Conservation (phyloP, 2,113 vertebrate species). For the Phainopepla nitens region DNA sequence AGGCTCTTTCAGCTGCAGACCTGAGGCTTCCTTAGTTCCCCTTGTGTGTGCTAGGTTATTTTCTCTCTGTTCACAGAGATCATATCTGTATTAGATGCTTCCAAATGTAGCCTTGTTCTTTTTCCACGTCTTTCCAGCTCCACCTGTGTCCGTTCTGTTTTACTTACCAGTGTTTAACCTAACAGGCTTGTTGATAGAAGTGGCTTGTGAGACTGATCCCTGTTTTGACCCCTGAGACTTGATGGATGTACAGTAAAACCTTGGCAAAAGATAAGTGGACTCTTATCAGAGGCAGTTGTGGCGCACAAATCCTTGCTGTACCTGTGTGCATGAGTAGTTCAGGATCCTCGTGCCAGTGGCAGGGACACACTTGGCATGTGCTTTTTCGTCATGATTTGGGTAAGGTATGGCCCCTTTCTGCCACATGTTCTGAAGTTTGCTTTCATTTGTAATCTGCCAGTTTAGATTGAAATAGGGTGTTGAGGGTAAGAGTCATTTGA, state of each 20-base stretch:
- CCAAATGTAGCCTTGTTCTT: neutral
- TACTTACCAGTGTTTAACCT: neutral
- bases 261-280: neutral
- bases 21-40: neutral
- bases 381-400: neutral
- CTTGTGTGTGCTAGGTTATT: neutral
- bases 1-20: neutral
- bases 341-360: neutral
- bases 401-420: neutral
- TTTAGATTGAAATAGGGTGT: neutral
- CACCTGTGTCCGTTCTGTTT: neutral
- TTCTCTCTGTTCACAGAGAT: neutral
- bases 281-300: neutral
- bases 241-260: neutral
- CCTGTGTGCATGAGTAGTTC: neutral
- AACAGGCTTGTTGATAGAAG: neutral
- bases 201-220: neutral
- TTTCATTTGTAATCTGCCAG: neutral
- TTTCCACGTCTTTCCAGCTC: neutral
- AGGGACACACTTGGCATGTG: neutral
- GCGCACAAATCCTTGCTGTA: neutral
- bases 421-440: neutral
- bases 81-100: neutral
- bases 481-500: neutral
- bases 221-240: neutral